Conservation (phyloP, 2,797 vertebrate genomes). For the Gymnothorax javanicus region DNA sequence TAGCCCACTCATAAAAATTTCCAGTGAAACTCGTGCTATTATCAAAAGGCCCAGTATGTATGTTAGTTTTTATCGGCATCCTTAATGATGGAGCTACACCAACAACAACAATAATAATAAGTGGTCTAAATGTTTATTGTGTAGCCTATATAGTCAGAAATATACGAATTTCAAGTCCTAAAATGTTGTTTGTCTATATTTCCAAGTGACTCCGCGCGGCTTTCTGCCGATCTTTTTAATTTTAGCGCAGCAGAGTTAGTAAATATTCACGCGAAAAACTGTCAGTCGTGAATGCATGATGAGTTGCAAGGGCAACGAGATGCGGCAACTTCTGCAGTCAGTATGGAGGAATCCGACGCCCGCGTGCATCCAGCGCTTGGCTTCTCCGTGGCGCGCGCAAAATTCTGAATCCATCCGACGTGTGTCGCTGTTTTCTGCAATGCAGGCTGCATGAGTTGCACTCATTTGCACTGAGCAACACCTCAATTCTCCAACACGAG, state of each 20-base stretch:
- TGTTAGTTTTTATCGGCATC: too few relatives aligned
- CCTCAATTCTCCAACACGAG: neutral
- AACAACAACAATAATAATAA: too few relatives aligned
- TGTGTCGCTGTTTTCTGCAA: conserved; percentile 15
- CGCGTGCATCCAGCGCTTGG: too few relatives aligned
- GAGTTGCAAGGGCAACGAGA: neutral
- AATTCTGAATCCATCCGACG: neutral
- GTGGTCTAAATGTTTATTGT: too few relatives aligned
- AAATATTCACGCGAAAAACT: neutral
- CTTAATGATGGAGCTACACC: too few relatives aligned
- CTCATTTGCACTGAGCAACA: neutral
- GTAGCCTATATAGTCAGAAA: too few relatives aligned
- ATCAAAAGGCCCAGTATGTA: too few relatives aligned
- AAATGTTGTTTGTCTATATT: neutral
- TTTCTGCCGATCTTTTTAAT: neutral
- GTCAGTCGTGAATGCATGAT: neutral
- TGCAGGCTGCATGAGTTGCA: neutral
- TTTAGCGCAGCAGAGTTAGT: neutral
- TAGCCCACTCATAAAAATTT: too few relatives aligned
- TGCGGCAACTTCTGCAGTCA: neutral
- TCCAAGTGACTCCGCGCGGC: neutral
- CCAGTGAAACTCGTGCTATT: too few relatives aligned
- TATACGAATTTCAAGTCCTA: too few relatives aligned
- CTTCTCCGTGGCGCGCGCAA: neutral
- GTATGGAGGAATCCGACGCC: neutral